These are phyloP conservation scores for Atta cephalotes DNA, from an alignment of 1,140 invertebrate species.

Conservation along the genomic window DNA sequence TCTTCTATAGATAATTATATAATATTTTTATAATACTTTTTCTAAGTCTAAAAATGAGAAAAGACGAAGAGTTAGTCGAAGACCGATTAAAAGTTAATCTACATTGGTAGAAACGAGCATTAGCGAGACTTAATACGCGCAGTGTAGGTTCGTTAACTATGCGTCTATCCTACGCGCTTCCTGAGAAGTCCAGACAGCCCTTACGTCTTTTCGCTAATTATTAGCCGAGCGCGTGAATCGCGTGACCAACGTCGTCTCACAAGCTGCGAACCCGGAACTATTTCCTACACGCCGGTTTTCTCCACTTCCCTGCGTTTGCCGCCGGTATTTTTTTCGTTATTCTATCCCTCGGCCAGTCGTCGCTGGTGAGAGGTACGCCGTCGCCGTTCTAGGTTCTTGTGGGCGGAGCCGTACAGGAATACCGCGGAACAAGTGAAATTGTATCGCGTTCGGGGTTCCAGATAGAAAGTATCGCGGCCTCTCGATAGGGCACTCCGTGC, in stretches of 20 bases:
- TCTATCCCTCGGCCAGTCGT: constrained; percentile 30
- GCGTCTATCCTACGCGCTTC: constrained; percentile 42
- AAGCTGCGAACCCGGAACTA: constrained; percentile 77
- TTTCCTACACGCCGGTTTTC: constrained; percentile 63
- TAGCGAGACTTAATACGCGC: not conserved
- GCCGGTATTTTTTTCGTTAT: constrained; percentile 25
- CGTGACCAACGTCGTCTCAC: constrained; percentile 78
- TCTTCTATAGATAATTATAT: no score
- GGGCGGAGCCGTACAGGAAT: constrained; percentile 68
- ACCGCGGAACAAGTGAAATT: constrained; percentile 80
- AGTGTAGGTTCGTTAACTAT: constrained; percentile 65
- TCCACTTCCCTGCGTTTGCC: constrained; percentile 37
- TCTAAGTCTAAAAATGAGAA: no score
- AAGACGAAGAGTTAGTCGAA: no score
- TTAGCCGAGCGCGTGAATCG: constrained; percentile 78
- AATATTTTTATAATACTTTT: no score
- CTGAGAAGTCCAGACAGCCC: constrained; percentile 59
- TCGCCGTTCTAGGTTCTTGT: constrained; percentile 60
- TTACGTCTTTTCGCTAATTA: constrained; percentile 68
- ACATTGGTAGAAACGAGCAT: no score
- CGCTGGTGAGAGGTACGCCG: constrained; percentile 30
- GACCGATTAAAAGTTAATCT: no score
- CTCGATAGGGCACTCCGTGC: not conserved
- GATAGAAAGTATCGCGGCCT: constrained; percentile 78
- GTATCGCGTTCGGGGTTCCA: constrained; percentile 77